Evolutionary conservation across 2,797 vertebrate species (phyloP).

Genomic region (Pteronotus mesoamericanus): DNA sequence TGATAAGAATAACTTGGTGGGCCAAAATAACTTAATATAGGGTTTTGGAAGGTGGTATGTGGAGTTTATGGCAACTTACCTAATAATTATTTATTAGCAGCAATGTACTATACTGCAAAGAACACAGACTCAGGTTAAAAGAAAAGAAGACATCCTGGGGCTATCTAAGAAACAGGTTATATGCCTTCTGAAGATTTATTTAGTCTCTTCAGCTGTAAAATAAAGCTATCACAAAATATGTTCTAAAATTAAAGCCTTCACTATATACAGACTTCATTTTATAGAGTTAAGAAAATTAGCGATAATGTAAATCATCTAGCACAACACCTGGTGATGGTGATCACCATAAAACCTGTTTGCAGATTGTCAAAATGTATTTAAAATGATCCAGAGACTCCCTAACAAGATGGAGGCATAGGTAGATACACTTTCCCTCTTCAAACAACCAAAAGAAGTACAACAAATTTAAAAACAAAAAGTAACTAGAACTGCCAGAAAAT

Average conservation of each 20-base stretch:
- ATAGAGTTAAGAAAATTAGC: neutral
- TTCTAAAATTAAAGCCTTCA: neutral
- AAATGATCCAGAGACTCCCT: neutral
- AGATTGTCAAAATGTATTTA: neutral
- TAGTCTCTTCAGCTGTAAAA: neutral
- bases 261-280: too few species aligned
- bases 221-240: neutral
- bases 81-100: constrained; percentile 18
- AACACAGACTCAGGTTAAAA: constrained; percentile 11
- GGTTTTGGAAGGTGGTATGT: neutral
- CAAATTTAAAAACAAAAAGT: too few species aligned
- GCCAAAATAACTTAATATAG: neutral
- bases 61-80: neutral
- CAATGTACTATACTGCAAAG: neutral
- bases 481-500: too few species aligned
- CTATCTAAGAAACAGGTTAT: neutral
- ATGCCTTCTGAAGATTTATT: constrained; percentile 3
- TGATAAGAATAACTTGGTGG: neutral
- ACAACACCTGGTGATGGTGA: neutral
- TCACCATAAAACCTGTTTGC: neutral
- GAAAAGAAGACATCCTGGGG: neutral
- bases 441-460: too few species aligned
- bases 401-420: too few species aligned
- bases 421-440: too few species aligned
- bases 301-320: neutral